phyloP scores from a whole-genome alignment of 2,113 vertebrate species.

The Mormoops blainvillei region DNA sequence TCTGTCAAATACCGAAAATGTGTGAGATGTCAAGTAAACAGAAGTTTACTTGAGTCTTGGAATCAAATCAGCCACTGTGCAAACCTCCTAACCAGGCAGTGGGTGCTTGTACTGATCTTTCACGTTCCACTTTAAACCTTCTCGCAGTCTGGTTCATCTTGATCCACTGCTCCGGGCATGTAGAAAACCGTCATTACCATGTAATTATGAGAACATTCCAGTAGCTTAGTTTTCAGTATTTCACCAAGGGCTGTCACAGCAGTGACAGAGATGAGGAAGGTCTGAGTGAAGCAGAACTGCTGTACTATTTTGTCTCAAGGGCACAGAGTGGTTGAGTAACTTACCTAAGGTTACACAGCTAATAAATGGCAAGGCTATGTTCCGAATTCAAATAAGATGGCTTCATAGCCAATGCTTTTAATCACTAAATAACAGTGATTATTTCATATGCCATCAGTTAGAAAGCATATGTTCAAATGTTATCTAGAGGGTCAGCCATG shows the following conservation, averaged over 20 bases:
- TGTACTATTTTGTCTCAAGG: background rate
- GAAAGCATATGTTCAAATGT: background rate
- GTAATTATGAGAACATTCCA: background rate
- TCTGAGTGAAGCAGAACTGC: background rate
- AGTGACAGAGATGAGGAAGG: background rate
- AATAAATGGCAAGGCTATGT: background rate
- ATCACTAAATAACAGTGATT: background rate
- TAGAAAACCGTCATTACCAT: background rate
- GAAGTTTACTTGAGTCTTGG: background rate
- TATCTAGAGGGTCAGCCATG: background rate
- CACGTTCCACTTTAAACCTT: background rate
- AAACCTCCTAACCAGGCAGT: background rate
- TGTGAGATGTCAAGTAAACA: background rate
- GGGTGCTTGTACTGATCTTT: background rate
- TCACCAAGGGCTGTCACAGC: background rate
- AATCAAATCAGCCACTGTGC: background rate
- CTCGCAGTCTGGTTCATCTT: background rate
- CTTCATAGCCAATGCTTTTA: background rate
- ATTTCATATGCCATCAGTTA: background rate
- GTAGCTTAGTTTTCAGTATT: background rate
- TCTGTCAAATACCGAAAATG: background rate
- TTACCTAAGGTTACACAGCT: background rate
- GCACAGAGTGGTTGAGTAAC: background rate
- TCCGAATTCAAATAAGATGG: background rate
- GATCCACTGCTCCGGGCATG: background rate